Conservation (phyloP, 2,113 vertebrate species). For the Vanacampus margaritifer region DNA sequence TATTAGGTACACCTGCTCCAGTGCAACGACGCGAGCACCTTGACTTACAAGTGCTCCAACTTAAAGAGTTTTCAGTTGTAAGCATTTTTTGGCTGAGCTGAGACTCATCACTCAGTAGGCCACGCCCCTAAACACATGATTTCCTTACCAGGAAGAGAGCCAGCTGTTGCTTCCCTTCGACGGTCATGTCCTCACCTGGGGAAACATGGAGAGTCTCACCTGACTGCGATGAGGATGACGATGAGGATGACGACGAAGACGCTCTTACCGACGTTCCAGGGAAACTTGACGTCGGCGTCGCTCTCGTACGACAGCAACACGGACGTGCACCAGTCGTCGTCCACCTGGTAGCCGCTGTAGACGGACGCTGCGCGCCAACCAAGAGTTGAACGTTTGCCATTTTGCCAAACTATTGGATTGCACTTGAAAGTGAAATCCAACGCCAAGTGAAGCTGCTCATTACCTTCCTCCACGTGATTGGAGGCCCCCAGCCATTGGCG, state of each 20-base stretch:
- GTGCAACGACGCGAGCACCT: no score
- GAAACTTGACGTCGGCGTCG: conserved; percentile 74
- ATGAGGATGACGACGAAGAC: background rate
- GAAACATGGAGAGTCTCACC: conserved; percentile 23
- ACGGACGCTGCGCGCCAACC: conserved; percentile 68
- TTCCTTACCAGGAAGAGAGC: conserved; percentile 83
- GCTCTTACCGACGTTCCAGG: conserved; percentile 85
- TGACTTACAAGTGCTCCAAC: no score
- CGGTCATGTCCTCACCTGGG: conserved; percentile 82
- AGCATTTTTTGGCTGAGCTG: no score
- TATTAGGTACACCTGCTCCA: no score
- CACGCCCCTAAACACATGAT: background rate
- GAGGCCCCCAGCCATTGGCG: conserved; percentile 79
- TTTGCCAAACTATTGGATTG: no score
- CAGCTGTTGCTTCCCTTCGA: conserved; percentile 74
- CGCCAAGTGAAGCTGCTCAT: no score
- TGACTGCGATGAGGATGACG: background rate
- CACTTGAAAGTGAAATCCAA: no score
- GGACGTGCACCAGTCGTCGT: conserved; percentile 86
- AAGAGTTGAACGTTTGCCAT: no score
- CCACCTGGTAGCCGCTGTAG: conserved; percentile 81
- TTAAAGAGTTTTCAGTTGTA: no score
- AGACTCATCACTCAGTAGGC: no score
- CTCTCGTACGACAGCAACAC: conserved; percentile 84
- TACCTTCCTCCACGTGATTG: conserved; percentile 78